These are phyloP conservation scores for Gavialis gangeticus DNA, from an alignment of 2,113 vertebrate genomes.

Conservation along the genomic window DNA sequence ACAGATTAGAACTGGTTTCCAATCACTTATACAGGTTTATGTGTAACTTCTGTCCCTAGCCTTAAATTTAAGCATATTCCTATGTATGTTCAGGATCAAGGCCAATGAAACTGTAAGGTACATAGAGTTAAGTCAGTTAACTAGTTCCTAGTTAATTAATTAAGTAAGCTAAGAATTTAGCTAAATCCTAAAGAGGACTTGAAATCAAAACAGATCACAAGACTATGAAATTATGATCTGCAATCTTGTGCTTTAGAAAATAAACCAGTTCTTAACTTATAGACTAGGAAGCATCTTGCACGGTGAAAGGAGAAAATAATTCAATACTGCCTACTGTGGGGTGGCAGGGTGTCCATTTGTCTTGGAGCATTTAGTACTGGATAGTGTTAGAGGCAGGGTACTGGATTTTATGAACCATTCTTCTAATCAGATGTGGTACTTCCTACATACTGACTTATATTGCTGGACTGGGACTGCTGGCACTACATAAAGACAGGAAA, in stretches of 20 bases:
- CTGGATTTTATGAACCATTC: neutral
- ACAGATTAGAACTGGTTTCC: no score
- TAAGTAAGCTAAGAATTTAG: neutral
- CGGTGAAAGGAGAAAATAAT: no score
- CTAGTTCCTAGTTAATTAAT: neutral
- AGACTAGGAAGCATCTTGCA: neutral
- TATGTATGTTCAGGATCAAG: neutral
- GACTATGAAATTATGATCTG: neutral
- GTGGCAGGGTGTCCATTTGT: no score
- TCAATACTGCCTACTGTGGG: no score
- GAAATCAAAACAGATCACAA: neutral
- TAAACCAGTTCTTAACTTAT: neutral
- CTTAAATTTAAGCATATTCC: neutral
- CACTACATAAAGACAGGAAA: neutral
- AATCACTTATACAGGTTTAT: no score
- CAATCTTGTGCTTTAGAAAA: neutral
- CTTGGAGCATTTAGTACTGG: no score
- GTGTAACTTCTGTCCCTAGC: no score
- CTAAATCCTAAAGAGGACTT: neutral
- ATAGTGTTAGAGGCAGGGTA: neutral
- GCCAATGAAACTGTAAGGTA: fast-evolving
- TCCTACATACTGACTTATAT: neutral
- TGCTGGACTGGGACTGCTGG: neutral
- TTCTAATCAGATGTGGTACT: neutral
- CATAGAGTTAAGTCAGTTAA: neutral